A percentile compares a stretch with the other conserved stretches of the same genome.
These are phyloP conservation scores for Penaeus chinensis DNA, from an alignment of 1,140 invertebrate genomes.

Conservation along the genomic window DNA sequence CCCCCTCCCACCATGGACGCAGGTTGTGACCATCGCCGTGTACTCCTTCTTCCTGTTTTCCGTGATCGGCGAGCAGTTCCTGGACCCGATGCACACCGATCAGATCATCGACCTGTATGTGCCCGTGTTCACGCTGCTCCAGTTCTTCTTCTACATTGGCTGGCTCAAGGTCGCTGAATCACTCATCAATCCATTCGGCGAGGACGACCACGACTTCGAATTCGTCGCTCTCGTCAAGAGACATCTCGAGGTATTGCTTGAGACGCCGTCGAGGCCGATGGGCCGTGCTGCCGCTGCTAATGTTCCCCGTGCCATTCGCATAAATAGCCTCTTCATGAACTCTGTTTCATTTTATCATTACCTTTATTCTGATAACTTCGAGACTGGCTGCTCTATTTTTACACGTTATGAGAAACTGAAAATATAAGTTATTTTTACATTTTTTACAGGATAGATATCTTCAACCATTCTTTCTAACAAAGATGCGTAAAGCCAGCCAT, in stretches of 20 bases:
- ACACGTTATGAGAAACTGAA: no score
- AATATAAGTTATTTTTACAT: no score
- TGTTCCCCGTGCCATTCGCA: no score
- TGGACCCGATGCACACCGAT: neutral
- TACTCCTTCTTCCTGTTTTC: conserved; percentile 67
- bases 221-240: conserved; percentile 64
- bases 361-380: no score
- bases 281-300: no score
- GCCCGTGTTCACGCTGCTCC: conserved; percentile 1
- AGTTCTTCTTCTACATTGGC: conserved; percentile 68
- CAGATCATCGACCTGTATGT: neutral
- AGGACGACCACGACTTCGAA: conserved; percentile 89
- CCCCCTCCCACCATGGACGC: conserved; percentile 63
- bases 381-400: no score
- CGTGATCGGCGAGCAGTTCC: conserved; percentile 5
- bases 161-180: conserved; percentile 90
- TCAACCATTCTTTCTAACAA: no score
- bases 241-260: neutral
- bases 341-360: no score
- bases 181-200: conserved; percentile 89
- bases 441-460: no score
- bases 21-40: conserved; percentile 84
- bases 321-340: no score
- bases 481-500: no score
- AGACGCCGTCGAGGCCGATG: no score